A percentile compares a stretch with the other conserved stretches of the same genome.
phyloP scores from a whole-genome alignment of 2,888 invertebrate genomes.

The Cenopis cana region DNA sequence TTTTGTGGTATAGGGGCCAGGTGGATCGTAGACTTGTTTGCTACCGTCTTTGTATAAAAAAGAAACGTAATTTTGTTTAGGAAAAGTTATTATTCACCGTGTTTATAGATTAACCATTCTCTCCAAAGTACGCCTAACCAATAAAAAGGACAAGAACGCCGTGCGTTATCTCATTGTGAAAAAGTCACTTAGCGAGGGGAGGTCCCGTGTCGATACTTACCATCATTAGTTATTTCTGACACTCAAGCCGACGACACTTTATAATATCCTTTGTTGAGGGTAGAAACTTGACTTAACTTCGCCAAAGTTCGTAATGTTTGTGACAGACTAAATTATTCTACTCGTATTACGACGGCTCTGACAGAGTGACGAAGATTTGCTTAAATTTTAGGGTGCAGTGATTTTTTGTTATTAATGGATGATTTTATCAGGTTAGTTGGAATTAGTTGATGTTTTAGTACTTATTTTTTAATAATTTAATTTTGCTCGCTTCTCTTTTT shows the following conservation, averaged over 20 bases:
- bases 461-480: not conserved
- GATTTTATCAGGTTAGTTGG: not conserved
- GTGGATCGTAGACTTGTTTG: too few relatives aligned
- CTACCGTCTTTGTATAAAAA: too few relatives aligned
- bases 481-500: too few relatives aligned
- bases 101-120: slow-evolving; percentile 16
- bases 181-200: slow-evolving; percentile 41
- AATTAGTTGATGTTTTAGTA: not conserved
- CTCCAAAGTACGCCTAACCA: slow-evolving; percentile 7
- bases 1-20: too few relatives aligned
- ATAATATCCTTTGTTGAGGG: slow-evolving; percentile 57
- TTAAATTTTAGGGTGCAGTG: slow-evolving; percentile 35
- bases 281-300: slow-evolving; percentile 52
- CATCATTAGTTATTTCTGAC: slow-evolving; percentile 45
- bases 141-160: slow-evolving; percentile 21
- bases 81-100: not conserved
- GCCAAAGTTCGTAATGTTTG: slow-evolving; percentile 56
- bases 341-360: slow-evolving; percentile 58
- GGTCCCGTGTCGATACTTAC: slow-evolving; percentile 40
- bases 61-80: not conserved
- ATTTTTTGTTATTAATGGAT: slow-evolving; percentile 28
- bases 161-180: slow-evolving; percentile 42
- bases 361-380: slow-evolving; percentile 47
- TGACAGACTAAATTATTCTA: slow-evolving; percentile 60
- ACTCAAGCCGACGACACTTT: slow-evolving; percentile 43